Conservation (phyloP, 2,113 vertebrate species). For the Albula goreensis region DNA sequence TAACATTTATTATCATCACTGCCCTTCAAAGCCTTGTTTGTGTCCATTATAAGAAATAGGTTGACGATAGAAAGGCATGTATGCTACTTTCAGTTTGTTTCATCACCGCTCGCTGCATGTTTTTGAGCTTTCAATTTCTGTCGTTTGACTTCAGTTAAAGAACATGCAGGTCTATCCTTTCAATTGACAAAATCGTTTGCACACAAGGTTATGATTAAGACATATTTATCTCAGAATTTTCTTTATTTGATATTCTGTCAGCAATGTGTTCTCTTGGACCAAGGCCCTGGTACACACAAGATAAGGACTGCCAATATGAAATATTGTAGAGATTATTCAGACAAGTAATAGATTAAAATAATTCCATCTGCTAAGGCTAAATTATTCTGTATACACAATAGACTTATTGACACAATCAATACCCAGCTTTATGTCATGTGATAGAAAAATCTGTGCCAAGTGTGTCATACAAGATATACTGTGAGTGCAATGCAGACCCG, state of each 20-base stretch:
- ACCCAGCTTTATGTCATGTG: not conserved
- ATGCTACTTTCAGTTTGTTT: too few relatives aligned
- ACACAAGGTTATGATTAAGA: not conserved
- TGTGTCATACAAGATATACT: not conserved
- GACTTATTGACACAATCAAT: slow-evolving; percentile 5
- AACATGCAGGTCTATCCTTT: too few relatives aligned
- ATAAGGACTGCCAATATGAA: not conserved
- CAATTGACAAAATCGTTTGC: not conserved
- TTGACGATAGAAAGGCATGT: too few relatives aligned
- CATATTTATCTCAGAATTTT: not conserved
- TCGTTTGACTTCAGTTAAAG: too few relatives aligned
- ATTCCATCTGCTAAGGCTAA: not conserved
- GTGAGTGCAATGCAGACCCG: not conserved
- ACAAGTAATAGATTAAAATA: slow-evolving; percentile 5
- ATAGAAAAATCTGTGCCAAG: not conserved
- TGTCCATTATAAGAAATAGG: too few relatives aligned
- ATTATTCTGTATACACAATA: not conserved
- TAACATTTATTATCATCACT: too few relatives aligned
- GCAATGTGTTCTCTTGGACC: slow-evolving; percentile 2
- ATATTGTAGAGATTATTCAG: not conserved
- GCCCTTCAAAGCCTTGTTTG: too few relatives aligned
- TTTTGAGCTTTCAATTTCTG: too few relatives aligned
- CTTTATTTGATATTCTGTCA: slow-evolving; percentile 7
- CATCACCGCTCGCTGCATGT: too few relatives aligned
- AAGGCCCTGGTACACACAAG: not conserved